A percentile compares a stretch with the other conserved stretches of the same genome.
phyloP scores from a whole-genome alignment of 2,888 invertebrate genomes.

The Linnaemya vulpina region DNA sequence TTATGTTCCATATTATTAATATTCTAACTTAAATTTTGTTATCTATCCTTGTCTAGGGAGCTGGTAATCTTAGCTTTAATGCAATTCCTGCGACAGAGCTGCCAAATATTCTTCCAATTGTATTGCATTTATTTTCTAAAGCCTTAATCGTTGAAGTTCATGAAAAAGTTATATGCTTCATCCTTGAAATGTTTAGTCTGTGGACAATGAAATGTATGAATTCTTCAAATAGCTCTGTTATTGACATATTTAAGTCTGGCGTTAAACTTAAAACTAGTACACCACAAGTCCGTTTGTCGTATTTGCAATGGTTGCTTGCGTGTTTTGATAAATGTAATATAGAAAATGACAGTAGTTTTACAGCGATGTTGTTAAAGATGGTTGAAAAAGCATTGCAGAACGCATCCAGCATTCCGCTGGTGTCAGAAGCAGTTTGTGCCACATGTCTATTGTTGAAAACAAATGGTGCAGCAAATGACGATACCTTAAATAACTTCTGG shows the following conservation, averaged over 20 bases:
- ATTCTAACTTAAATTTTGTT: background rate
- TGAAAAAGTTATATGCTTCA: constrained; percentile 93
- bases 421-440: constrained; percentile 89
- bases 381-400: constrained; percentile 91
- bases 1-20: constrained; percentile 5
- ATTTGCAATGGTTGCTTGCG: constrained; percentile 89
- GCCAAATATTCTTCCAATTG: constrained; percentile 85
- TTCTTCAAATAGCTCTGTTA: constrained; percentile 87
- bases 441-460: constrained; percentile 87
- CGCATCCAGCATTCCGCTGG: constrained; percentile 87
- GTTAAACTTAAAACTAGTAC: constrained; percentile 90
- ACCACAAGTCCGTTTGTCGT: constrained; percentile 89
- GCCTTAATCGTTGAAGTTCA: constrained; percentile 94
- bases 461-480: constrained; percentile 83
- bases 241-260: constrained; percentile 89
- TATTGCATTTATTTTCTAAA: constrained; percentile 88
- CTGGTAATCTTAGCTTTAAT: constrained; percentile 89
- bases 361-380: constrained; percentile 87
- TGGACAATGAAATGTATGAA: constrained; percentile 89
- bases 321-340: constrained; percentile 85
- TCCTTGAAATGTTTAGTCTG: constrained; percentile 90
- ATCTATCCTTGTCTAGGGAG: constrained; percentile 83
- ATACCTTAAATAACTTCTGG: constrained; percentile 86
- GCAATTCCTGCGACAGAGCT: constrained; percentile 86
- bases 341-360: constrained; percentile 83